Evolutionary conservation across 2,888 invertebrate genomes (phyloP), one percentile per base, ranked within the genome.

Genomic region (Mythimna pallens): DNA sequence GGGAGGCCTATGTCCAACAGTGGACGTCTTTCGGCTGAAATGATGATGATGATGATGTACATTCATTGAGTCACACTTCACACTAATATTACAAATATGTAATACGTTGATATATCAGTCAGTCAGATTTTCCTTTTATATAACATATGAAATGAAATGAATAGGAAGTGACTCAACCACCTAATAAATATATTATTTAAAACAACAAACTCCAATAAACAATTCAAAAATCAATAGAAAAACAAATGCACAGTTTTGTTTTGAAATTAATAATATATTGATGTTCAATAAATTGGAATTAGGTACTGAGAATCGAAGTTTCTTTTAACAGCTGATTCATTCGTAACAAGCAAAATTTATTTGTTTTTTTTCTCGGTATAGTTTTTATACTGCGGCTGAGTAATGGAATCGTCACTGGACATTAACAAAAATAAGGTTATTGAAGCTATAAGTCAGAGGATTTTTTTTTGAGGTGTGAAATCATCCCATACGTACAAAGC

Each of bases 201-300:
- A 63, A 79, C 12, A 22, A 64, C 14, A 40, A 25, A 1, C 3
- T 0, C 9, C n/a, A 61, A 80, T 61, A 65, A 59, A 81, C 20
- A 64, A 25, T 25, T 58, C 40, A 59, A 47, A 22, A 55, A 52
- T n/a, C 40, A 14, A 59, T 43, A 12, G 17, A 6, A 40, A 52
- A 72, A 57, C 50, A 8, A 68, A 78, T 65, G 7, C 61, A 68
- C 63, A 10, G 65, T 36, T 52, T 65, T 78, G 62, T 68, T 80
- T 78, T 62, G 50, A 36, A 64, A 20, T 36, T 2, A 40, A 52
- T 52, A 59, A 73, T 54, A 68, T 25, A 65, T 68, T 54, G 22
- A 30, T 65, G 22, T 54, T 30, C 22, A 61, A 82, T 78, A 67
- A 71, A 82, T 80, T 52, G 30, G 65, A 30, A 36, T 47, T 36